Evolutionary conservation across 2,797 vertebrate genomes (phyloP).

Genomic region (Brotula barbata): DNA sequence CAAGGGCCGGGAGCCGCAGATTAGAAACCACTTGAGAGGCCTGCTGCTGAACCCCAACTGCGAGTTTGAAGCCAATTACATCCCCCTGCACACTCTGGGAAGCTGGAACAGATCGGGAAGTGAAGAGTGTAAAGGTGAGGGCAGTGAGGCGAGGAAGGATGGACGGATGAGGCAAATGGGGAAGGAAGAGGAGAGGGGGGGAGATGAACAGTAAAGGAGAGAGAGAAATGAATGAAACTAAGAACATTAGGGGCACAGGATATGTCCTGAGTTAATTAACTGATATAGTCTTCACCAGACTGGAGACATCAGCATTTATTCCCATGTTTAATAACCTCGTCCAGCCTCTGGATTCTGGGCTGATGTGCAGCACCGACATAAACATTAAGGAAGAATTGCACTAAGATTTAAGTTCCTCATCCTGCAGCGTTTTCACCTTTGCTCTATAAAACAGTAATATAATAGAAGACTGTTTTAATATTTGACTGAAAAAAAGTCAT

Average conservation of each 20-base stretch:
- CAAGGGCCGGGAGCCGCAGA: slow-evolving; percentile 79
- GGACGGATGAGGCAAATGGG: neutral
- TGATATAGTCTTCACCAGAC: slow-evolving; percentile 36
- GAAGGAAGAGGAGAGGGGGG: neutral
- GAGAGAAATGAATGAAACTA: neutral
- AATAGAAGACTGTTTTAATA: too few species aligned
- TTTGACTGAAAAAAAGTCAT: too few species aligned
- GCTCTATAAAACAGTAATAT: neutral
- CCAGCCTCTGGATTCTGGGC: slow-evolving; percentile 15
- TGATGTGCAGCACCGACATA: slow-evolving; percentile 24
- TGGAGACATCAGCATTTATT: slow-evolving; percentile 12
- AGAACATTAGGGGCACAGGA: slow-evolving; percentile 18
- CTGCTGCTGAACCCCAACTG: slow-evolving; percentile 90
- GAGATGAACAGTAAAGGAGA: too few species aligned
- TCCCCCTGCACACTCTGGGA: slow-evolving; percentile 85
- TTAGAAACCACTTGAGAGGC: slow-evolving; percentile 76
- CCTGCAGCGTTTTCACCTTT: neutral
- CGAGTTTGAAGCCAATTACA: slow-evolving; percentile 90
- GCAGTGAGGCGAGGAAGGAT: neutral
- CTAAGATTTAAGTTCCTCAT: slow-evolving; percentile 9
- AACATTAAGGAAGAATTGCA: slow-evolving; percentile 21
- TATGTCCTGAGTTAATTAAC: slow-evolving; percentile 33
- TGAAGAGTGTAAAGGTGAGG: slow-evolving; percentile 71
- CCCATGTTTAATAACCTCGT: slow-evolving; percentile 20
- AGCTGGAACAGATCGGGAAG: slow-evolving; percentile 75